Percentiles rank a stretch among this genome's conserved stretches.
Evolutionary conservation across 2,888 invertebrate genomes (phyloP).

Genomic region (Megaustenia siamemsis): DNA sequence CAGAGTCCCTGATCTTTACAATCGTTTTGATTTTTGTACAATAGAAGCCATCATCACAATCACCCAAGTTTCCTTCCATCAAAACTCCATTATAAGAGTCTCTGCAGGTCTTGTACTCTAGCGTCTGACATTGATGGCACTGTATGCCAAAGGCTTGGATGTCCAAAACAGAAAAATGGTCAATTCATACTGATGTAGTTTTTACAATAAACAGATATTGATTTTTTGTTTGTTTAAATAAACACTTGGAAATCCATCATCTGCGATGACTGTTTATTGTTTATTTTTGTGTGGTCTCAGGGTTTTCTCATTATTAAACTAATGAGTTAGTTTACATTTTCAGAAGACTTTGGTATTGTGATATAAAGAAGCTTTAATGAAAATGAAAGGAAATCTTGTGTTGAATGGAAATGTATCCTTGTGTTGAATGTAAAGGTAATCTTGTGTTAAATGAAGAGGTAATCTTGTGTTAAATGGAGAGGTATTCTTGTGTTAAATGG

Average conservation of each 20-base stretch:
- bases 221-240: not conserved
- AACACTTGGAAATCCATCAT: not conserved
- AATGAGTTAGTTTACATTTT: not conserved
- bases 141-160: not conserved
- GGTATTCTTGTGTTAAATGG: too few relatives aligned
- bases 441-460: too few relatives aligned
- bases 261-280: too few relatives aligned
- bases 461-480: too few relatives aligned
- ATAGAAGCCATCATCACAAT: constrained; percentile 66
- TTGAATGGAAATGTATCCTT: too few relatives aligned
- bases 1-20: constrained; percentile 65
- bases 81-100: constrained; percentile 64
- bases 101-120: constrained; percentile 60
- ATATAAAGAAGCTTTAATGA: too few relatives aligned
- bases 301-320: not conserved
- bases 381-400: too few relatives aligned
- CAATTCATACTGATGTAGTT: not conserved
- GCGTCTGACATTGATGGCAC: constrained; percentile 68
- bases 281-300: not conserved
- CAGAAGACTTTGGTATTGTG: too few relatives aligned
- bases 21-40: constrained; percentile 70
- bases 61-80: constrained; percentile 63
- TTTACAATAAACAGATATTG: not conserved
- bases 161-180: not conserved
- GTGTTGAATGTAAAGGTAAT: too few relatives aligned